Conservation (phyloP, 2,113 vertebrate genomes). For the Leucosticte australis region DNA sequence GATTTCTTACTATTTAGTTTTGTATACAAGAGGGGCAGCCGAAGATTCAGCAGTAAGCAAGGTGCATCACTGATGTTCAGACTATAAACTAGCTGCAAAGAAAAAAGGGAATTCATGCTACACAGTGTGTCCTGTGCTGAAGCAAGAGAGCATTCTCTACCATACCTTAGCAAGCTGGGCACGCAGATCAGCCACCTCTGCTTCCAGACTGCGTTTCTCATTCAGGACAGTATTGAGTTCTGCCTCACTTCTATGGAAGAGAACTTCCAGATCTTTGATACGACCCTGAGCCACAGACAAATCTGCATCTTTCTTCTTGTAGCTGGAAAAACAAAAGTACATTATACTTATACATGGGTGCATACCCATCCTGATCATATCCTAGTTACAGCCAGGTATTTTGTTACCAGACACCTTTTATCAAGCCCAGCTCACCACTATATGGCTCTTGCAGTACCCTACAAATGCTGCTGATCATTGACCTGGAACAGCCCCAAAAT, state of each 20-base stretch:
- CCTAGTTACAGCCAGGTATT: background rate
- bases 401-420: background rate
- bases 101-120: background rate
- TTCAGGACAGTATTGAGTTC: conserved; percentile 84
- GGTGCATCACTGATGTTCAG: background rate
- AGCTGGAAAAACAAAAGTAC: conserved; percentile 71
- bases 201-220: conserved; percentile 81
- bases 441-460: background rate
- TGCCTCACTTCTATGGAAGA: conserved; percentile 87
- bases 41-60: background rate
- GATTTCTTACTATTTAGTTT: background rate
- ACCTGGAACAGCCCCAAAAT: background rate
- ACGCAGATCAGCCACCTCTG: conserved; percentile 83
- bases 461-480: background rate
- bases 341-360: fast-evolving
- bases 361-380: background rate
- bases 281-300: conserved; percentile 81
- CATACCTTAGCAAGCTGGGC: conserved; percentile 87
- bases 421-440: background rate
- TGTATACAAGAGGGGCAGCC: background rate
- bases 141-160: background rate
- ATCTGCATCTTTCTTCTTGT: conserved; percentile 90
- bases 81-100: background rate
- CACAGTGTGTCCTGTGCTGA: background rate
- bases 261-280: conserved; percentile 84